phyloP scores from a whole-genome alignment of 2,888 invertebrate species.

The Tetramorium bicarinatum region DNA sequence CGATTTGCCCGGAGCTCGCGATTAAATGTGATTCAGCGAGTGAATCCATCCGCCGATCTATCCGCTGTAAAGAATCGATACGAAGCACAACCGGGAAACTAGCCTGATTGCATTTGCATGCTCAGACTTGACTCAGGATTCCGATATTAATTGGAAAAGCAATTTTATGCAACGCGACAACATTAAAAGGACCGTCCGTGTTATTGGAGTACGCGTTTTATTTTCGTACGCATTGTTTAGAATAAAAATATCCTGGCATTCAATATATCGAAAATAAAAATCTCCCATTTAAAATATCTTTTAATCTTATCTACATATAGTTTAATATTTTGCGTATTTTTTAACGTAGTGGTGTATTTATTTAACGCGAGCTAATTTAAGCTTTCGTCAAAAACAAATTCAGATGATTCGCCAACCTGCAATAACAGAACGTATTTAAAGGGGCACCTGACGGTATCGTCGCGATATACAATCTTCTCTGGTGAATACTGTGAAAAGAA shows the following conservation, averaged over 20 bases:
- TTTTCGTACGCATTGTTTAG: not conserved
- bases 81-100: slow-evolving; percentile 26
- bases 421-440: slow-evolving; percentile 18
- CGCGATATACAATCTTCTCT: not conserved
- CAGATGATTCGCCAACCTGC: not conserved
- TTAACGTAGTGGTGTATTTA: not conserved
- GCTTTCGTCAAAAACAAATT: not conserved
- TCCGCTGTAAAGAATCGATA: slow-evolving; percentile 32
- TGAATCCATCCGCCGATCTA: slow-evolving; percentile 29
- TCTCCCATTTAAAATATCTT: not conserved
- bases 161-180: slow-evolving; percentile 45
- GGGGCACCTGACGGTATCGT: not conserved
- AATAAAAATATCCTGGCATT: slow-evolving; percentile 5
- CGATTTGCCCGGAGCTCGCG: slow-evolving; percentile 67
- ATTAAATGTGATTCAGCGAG: slow-evolving; percentile 63
- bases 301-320: too few relatives aligned
- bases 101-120: slow-evolving; percentile 31
- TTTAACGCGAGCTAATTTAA: not conserved
- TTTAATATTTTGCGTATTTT: slow-evolving; percentile 1
- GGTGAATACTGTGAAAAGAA: not conserved
- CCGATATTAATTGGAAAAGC: slow-evolving; percentile 43
- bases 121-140: not conserved
- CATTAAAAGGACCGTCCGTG: not conserved
- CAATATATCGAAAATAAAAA: not conserved
- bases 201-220: slow-evolving; percentile 16